Percentiles rank a stretch among this genome's conserved stretches.
phyloP scores from a whole-genome alignment of 2,797 vertebrate species.

The Diglossa cyanea region DNA sequence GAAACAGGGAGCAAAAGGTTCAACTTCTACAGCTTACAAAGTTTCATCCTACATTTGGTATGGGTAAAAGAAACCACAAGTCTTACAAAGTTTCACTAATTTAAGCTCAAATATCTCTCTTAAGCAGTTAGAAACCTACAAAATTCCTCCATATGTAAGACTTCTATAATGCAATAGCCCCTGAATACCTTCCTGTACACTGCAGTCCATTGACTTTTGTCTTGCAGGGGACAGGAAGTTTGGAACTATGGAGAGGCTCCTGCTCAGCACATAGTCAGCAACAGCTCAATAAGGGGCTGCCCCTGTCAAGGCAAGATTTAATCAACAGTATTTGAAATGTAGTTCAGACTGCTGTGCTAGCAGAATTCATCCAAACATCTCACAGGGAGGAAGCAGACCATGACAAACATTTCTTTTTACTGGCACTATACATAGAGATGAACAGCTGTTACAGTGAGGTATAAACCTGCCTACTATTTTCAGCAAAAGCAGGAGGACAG shows the following conservation, averaged over 20 bases:
- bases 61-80: background rate
- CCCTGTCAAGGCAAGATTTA: constrained; percentile 18
- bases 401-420: constrained; percentile 59
- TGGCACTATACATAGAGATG: background rate
- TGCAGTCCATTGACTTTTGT: background rate
- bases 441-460: constrained; percentile 47
- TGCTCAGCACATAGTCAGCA: background rate
- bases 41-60: background rate
- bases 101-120: background rate
- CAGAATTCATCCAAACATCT: constrained; percentile 33
- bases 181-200: background rate
- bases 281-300: background rate
- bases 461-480: constrained; percentile 57
- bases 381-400: constrained; percentile 4
- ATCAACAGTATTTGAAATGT: background rate
- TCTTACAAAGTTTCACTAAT: background rate
- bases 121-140: background rate
- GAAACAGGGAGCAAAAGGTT: background rate
- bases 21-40: background rate
- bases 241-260: background rate
- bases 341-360: constrained; percentile 24
- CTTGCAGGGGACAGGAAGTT: background rate
- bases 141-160: background rate
- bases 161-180: background rate
- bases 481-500: constrained; percentile 22